Evolutionary conservation across 1,140 invertebrate species (phyloP).

Genomic region (Stenopsyche tienmushanensis): DNA sequence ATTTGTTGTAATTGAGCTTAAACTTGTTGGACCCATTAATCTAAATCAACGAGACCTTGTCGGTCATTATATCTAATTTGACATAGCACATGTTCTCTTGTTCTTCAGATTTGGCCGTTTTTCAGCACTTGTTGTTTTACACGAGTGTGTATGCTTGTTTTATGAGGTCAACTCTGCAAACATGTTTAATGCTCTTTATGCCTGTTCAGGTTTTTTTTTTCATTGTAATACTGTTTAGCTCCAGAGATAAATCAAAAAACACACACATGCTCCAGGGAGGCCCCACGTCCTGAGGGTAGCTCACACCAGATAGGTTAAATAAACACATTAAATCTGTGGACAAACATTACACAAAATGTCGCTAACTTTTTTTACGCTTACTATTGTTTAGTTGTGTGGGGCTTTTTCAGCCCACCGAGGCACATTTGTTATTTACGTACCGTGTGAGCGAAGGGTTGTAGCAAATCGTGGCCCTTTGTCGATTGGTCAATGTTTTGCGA

Average conservation of each 20-base stretch:
- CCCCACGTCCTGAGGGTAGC: not conserved
- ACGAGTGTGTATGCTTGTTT: not conserved
- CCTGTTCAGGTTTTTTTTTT: not conserved
- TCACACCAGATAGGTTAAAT: constrained; percentile 6
- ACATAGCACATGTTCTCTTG: too few relatives aligned
- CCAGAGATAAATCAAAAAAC: constrained; percentile 12
- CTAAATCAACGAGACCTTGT: too few relatives aligned
- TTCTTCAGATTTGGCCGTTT: too few relatives aligned
- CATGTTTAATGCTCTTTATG: not conserved
- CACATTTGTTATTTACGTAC: not conserved
- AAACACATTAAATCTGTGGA: constrained; percentile 16
- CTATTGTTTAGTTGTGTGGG: constrained; percentile 10
- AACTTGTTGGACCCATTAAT: too few relatives aligned
- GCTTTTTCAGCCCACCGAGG: not conserved
- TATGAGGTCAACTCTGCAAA: not conserved
- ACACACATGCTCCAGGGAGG: not conserved
- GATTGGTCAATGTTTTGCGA: too few relatives aligned
- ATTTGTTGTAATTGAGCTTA: too few relatives aligned
- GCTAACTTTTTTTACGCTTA: constrained; percentile 8
- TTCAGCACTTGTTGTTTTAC: too few relatives aligned
- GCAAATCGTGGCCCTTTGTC: too few relatives aligned
- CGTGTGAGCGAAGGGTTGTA: not conserved
- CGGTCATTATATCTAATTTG: too few relatives aligned
- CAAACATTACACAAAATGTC: constrained; percentile 19
- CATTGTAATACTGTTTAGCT: not conserved